Evolutionary conservation across 1,140 invertebrate genomes (phyloP).

Genomic region (Drosophila virilis): DNA sequence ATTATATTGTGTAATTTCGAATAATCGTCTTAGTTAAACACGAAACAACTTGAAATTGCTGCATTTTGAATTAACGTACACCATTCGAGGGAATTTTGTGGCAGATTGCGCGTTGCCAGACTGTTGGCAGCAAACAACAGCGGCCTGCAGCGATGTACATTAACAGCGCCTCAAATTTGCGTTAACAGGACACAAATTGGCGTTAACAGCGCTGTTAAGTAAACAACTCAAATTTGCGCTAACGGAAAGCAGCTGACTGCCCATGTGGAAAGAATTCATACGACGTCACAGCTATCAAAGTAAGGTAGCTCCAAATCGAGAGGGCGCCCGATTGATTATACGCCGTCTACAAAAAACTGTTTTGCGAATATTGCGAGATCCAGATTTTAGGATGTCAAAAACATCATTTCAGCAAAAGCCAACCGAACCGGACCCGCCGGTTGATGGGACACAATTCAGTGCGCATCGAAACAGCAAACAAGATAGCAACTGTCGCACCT

Average conservation of each 20-base stretch:
- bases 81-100: constrained; percentile 10
- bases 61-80: constrained; percentile 15
- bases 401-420: constrained; percentile 43
- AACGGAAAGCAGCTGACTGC: constrained; percentile 42
- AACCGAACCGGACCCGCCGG: constrained; percentile 15
- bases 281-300: constrained; percentile 53
- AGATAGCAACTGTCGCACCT: constrained; percentile 87
- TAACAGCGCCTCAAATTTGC: constrained; percentile 38
- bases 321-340: constrained; percentile 56
- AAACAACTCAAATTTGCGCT: constrained; percentile 22
- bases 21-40: constrained; percentile 42
- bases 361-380: constrained; percentile 56
- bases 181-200: constrained; percentile 35
- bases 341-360: constrained; percentile 59
- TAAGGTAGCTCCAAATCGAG: constrained; percentile 57
- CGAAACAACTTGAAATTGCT: constrained; percentile 1
- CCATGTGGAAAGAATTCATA: constrained; percentile 47
- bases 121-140: constrained; percentile 7
- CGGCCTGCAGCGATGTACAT: constrained; percentile 33
- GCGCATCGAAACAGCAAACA: constrained; percentile 45
- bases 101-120: constrained; percentile 28
- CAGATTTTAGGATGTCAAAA: constrained; percentile 56
- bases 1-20: constrained; percentile 59
- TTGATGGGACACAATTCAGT: constrained; percentile 34
- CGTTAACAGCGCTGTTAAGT: constrained; percentile 31